Base-by-base conservation (phyloP, 1,140 invertebrate species). In the Drosophila tani region DNA sequence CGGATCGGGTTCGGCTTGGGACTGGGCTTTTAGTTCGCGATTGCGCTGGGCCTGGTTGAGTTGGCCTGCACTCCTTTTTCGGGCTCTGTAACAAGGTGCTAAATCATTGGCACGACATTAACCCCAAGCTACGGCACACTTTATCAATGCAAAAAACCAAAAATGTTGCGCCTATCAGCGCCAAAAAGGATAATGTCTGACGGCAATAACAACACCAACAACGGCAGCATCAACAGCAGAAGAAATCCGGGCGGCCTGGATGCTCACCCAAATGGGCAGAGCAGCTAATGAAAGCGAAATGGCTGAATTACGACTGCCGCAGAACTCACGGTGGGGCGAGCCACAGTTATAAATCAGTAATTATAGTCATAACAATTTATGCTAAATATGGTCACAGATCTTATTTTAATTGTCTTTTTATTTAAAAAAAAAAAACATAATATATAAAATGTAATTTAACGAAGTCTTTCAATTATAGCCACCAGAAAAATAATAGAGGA, bases 101-200 rank as follows among this genome's bases (percentile, higher is more conserved):
- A 92, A 92, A 92, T 92, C 91, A 92, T 92, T 92, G 83, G 91
- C 64, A 67, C 87, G 91, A 92, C 91, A 92, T 92, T 92, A 92
- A 92, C 91, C 91, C 91, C 81, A 91, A 92, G 86, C 79, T 88
- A 92, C 87, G 81, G 91, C 79, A 85, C 86, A 92, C 91, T 92
- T 92, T 91, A 92, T 92, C 91, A 92, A 91, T 91, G 91, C 91
- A 59, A 64, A 69, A 35, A 87, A 56, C 57, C 82, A 79, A 81
- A 87, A 87, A 75, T 78, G 81, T 87, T 81, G 85, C 84, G 85
- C 77, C 84, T 87, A 87, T 87, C 84, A 87, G 78, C 77, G 81
- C 77, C 71, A 87, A 87, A 87, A 87, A 88, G 84, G 84, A 87
- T 87, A 83, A 87, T 83, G 73, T 64, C 60, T 55, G 68, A 66